These are phyloP conservation scores for Drosophila pseudotakahashii DNA, from an alignment of 2,888 invertebrate species.

Conservation along the genomic window DNA sequence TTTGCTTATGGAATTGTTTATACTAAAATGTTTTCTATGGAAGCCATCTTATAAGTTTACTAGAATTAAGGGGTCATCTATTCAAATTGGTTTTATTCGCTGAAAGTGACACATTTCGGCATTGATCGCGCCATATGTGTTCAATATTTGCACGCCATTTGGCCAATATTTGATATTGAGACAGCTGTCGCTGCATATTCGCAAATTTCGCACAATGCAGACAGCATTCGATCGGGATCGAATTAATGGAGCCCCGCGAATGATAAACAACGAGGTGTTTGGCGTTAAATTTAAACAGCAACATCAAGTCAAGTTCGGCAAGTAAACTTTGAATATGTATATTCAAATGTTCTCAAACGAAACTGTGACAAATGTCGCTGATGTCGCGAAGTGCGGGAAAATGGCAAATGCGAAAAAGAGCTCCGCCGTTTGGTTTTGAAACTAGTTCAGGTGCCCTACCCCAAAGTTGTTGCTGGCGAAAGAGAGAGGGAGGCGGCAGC, in stretches of 20 bases:
- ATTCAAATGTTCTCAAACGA: constrained; percentile 16
- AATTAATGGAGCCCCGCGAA: constrained; percentile 12
- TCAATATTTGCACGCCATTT: constrained; percentile 16
- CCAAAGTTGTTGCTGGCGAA: constrained; percentile 38
- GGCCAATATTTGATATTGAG: constrained; percentile 24
- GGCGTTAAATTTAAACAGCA: constrained; percentile 7
- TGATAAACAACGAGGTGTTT: constrained; percentile 22
- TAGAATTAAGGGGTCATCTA: not conserved
- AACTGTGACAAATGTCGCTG: constrained; percentile 28
- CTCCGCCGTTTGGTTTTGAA: constrained; percentile 25
- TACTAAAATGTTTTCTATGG: not conserved
- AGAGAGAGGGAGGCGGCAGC: constrained; percentile 21
- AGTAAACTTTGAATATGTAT: constrained; percentile 14
- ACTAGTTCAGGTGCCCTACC: constrained; percentile 76
- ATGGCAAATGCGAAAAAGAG: constrained; percentile 17
- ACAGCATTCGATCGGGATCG: constrained; percentile 1
- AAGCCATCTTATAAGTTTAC: not conserved
- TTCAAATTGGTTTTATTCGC: not conserved
- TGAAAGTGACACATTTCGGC: constrained; percentile 5
- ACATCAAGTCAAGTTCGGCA: constrained; percentile 26
- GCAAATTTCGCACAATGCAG: constrained; percentile 9
- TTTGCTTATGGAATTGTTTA: no score
- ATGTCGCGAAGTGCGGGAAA: constrained; percentile 23
- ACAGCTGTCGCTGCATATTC: constrained; percentile 14
- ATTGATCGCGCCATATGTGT: constrained; percentile 7